These are phyloP conservation scores for Mesembrinibis cayennensis DNA, from an alignment of 2,113 vertebrate species.

Conservation along the genomic window DNA sequence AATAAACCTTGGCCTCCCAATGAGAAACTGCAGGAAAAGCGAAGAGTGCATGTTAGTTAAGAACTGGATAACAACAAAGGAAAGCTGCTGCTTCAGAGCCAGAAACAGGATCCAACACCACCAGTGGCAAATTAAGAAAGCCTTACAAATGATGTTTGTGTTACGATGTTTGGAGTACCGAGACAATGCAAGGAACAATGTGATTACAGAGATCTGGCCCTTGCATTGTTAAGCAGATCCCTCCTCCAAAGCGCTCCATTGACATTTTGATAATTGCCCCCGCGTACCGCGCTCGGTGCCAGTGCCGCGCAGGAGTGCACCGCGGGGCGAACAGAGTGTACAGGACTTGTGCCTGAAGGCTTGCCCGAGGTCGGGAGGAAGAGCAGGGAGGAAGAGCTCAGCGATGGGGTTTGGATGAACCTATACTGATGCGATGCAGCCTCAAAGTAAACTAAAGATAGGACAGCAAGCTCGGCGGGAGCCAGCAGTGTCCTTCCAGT, in stretches of 20 bases:
- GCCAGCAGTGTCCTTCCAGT: not conserved
- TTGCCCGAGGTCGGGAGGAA: not conserved
- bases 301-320: fast-evolving
- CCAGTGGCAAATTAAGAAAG: not conserved
- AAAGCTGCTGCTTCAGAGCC: conserved; percentile 17
- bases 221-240: not conserved
- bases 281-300: fast-evolving
- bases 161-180: not conserved
- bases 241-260: not conserved
- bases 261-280: not conserved
- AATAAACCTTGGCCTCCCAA: not conserved
- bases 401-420: not conserved
- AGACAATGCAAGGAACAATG: conserved; percentile 52
- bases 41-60: not conserved
- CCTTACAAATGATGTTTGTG: not conserved
- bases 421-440: fast-evolving
- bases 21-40: not conserved
- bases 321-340: fast-evolving
- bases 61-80: not conserved
- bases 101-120: conserved; percentile 9
- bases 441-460: not conserved
- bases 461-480: not conserved
- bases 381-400: not conserved
- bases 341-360: fast-evolving
- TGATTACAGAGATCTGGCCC: conserved; percentile 24